These are phyloP conservation scores for Antrozous pallidus DNA, from an alignment of 2,797 vertebrate species.

Conservation along the genomic window DNA sequence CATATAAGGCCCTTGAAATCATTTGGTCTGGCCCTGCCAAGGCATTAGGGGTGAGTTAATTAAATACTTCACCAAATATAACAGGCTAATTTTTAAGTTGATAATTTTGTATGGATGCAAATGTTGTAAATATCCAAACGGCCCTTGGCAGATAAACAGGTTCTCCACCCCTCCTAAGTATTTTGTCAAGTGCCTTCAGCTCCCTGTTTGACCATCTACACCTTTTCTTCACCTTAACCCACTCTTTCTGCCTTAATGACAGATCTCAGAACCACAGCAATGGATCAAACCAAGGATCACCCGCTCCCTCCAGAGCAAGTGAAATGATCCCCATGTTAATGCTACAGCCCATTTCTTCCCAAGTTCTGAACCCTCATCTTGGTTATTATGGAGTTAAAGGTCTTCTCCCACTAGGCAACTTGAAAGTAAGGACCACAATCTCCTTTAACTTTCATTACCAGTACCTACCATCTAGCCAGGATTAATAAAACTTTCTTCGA, in stretches of 20 bases:
- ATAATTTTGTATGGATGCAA: too few relatives aligned
- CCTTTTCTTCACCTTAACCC: background rate
- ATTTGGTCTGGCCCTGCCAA: too few relatives aligned
- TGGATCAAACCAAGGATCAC: background rate
- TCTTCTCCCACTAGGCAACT: background rate
- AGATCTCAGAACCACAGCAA: background rate
- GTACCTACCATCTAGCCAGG: background rate
- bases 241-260: background rate
- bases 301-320: background rate
- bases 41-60: too few relatives aligned
- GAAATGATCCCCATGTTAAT: background rate
- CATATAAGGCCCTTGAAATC: too few relatives aligned
- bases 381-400: background rate
- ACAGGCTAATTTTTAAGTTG: too few relatives aligned
- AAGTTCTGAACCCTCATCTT: background rate
- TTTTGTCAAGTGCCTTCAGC: background rate
- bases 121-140: too few relatives aligned
- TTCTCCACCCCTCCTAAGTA: background rate
- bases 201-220: background rate
- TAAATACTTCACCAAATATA: too few relatives aligned
- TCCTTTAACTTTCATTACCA: background rate
- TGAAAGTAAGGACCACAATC: background rate
- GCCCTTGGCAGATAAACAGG: too few relatives aligned
- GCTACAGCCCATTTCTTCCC: background rate
- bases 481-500: background rate